Evolutionary conservation across 1,140 invertebrate species (phyloP), one percentile per base, ranked within the genome.

Genomic region (Diorhabda elongata): DNA sequence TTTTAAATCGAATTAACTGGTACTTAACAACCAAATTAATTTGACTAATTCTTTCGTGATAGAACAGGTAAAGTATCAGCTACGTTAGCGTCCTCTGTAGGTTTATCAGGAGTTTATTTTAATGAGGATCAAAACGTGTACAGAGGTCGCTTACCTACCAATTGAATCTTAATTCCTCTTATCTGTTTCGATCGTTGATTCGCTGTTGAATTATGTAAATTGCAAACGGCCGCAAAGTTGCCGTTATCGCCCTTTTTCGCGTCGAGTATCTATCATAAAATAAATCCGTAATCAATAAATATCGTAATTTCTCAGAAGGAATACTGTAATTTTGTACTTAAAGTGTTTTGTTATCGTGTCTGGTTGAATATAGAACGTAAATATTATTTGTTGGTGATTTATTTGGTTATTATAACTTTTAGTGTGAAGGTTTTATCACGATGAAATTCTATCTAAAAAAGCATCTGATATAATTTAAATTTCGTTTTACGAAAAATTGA

Each of bases 51-150:
- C 6, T 52, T 6, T 52, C 47, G 47, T 52, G 47, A 52, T 52
- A 6, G n/a, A 52, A 52, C 47, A n/a, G n/a, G 6, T n/a, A 52
- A 69, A 64, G 68, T 72, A 72, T 65, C 68, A 65, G 57, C 68
- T 66, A 68, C 66, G 68, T 72, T 72, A 71, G 68, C 70, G 68
- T 68, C 64, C 64, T 67, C 67, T 61, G 26, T n/a, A 64, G 64
- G 44, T 57, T 57, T 43, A 60, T 61, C 44, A 45, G 64, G 58
- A 56, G 58, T 66, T 66, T 57, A 61, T 64, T 58, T 60, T 70
- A 64, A 70, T 60, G 59, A 70, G 59, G 59, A 58, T 58, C 69
- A 64, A 41, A 69, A 61, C 60, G 61, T 68, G 60, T 42, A 68
- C 67, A 52, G 47, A 58, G 66, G 66, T 67, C 66, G 60, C 66